Base-by-base conservation (phyloP, 2,888 invertebrate genomes). In the Gnatocerus cornutus region DNA sequence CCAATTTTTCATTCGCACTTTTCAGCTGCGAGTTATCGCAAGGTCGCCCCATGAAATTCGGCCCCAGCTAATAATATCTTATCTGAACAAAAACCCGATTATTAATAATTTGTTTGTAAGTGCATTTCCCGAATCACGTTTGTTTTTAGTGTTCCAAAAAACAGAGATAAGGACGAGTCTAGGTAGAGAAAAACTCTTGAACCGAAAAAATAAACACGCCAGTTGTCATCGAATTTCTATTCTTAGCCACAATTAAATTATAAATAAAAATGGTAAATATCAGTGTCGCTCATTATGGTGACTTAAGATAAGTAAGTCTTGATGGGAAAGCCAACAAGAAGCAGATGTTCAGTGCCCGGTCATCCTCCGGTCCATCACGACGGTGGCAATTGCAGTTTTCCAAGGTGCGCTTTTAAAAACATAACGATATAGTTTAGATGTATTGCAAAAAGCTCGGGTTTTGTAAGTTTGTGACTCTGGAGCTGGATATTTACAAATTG, bases 231-330 rank as follows among this genome's bases (percentile, higher is more conserved):
- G 33, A 21, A 37, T 14, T 52, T 64, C 64, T 64, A 68, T 68
- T 39, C 43, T 63, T 68, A 62, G 62, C 48, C 13, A 62, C 68
- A 68, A 62, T 61, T 37, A 37, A 33, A 62, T 59, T 62, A 68
- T 63, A 62, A 62, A 68, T 63, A 68, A 68, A 46, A 50, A 50
- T 55, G 55, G 50, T 68, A 46, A 55, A 68, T 30, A 68, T 63
- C 61, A 68, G 29, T 62, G 59, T 68, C 68, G 61, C 56, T 62
- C 41, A 50, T 68, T 68, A 68, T 70, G 69, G 72, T 62, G 61
- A 68, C 61, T 61, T 61, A 46, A 75, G 73, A 74, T 73, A 76
- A 73, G 71, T 59, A 68, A 67, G 52, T 61, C 53, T 62, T 62
- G 62, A 43, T 68, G 62, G 68, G 53, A 62, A 63, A 68, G 68